These are phyloP conservation scores for Anhinga anhinga DNA, from an alignment of 2,113 vertebrate species.

Conservation along the genomic window DNA sequence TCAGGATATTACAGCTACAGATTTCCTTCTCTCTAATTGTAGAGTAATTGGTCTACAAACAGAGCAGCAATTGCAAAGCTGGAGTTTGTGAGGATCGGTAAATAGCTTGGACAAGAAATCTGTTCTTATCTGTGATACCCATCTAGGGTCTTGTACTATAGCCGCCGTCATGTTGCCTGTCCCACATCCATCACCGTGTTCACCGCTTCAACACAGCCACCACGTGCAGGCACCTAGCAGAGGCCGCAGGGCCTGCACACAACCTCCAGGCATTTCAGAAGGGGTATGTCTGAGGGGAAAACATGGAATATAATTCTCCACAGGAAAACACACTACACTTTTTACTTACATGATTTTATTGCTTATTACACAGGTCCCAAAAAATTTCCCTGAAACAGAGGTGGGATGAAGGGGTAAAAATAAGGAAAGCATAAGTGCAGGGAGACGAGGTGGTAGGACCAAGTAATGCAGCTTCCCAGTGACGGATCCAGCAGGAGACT, in stretches of 20 bases:
- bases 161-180: not conserved
- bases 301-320: not conserved
- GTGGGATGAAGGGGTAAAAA: not conserved
- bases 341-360: not conserved
- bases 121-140: not conserved
- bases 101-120: not conserved
- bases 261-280: not conserved
- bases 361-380: not conserved
- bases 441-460: not conserved
- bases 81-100: not conserved
- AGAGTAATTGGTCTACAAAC: not conserved
- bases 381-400: not conserved
- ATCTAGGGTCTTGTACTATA: not conserved
- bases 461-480: not conserved
- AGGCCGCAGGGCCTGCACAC: not conserved
- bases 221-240: accelerated
- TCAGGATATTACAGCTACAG: not conserved
- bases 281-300: not conserved
- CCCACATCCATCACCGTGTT: not conserved
- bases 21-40: not conserved
- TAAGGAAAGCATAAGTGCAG: not conserved
- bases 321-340: not conserved
- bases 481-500: not conserved
- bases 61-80: not conserved
- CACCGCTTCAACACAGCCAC: not conserved